Conservation (phyloP, 2,113 vertebrate species). For the Sterrhoptilus dennistouni region DNA sequence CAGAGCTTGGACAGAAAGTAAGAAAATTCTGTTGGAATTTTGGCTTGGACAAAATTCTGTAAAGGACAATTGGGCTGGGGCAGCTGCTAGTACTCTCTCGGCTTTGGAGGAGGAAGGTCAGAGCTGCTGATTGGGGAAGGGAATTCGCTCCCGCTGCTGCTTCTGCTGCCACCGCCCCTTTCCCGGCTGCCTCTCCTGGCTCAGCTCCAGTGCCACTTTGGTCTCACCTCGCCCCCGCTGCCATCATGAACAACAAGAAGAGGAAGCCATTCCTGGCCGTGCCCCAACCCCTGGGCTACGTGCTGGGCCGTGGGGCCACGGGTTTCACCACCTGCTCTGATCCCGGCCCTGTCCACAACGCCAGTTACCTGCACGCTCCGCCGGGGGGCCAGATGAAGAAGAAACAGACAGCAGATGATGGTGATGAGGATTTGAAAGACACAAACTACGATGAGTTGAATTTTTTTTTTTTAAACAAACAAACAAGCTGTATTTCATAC, state of each 20-base stretch:
- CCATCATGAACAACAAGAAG: constrained; percentile 62
- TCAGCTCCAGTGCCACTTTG: background rate
- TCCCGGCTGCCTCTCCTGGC: fast-evolving
- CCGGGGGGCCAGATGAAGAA: background rate
- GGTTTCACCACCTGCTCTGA: background rate
- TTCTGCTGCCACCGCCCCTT: background rate
- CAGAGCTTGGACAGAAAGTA: background rate
- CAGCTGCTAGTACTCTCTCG: background rate
- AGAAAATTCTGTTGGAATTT: too few species aligned
- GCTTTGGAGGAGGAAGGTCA: background rate
- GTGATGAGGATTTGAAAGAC: background rate
- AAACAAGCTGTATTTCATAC: constrained; percentile 33
- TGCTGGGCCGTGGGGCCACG: background rate
- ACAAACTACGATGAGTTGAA: background rate
- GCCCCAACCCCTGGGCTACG: background rate
- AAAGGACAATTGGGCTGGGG: background rate
- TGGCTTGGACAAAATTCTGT: too few species aligned
- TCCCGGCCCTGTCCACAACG: background rate
- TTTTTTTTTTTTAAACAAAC: background rate
- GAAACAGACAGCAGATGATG: background rate
- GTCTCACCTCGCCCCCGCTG: constrained; percentile 25
- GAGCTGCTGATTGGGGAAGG: background rate
- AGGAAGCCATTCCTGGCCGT: background rate
- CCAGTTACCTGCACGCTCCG: background rate
- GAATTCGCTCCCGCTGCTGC: background rate